A percentile compares a stretch with the other conserved stretches of the same genome.
phyloP scores from a whole-genome alignment of 2,888 invertebrate species.

The Petrolisthes cinctipes region DNA sequence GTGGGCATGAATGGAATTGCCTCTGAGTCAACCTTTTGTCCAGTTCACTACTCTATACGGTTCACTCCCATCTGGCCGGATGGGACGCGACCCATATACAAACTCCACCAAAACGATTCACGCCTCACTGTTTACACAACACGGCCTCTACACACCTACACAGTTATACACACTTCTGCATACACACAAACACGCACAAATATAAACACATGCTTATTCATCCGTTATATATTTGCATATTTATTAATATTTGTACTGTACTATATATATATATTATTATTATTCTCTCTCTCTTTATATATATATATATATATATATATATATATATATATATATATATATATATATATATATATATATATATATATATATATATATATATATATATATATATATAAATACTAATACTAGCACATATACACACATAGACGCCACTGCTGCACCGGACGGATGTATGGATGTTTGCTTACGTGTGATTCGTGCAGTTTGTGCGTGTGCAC shows the following conservation, averaged over 20 bases:
- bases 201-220: background rate
- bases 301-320: background rate
- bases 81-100: background rate
- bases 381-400: conserved; percentile 15
- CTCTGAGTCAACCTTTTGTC: background rate
- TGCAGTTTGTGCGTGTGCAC: background rate
- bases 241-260: background rate
- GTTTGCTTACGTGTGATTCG: background rate
- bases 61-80: background rate
- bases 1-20: conserved; percentile 30
- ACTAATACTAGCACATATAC: conserved; percentile 5
- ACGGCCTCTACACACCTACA: background rate
- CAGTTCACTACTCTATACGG: background rate
- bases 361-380: conserved; percentile 4
- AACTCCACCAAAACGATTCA: background rate
- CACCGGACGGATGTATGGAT: conserved; percentile 6
- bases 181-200: background rate
- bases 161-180: conserved; percentile 3
- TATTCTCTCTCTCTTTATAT: too few relatives aligned
- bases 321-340: background rate
- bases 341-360: conserved; percentile 18
- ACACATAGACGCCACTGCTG: background rate
- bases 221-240: background rate
- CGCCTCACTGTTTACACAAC: background rate
- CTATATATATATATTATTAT: conserved; percentile 2